Evolutionary conservation across 2,888 invertebrate genomes (phyloP), one percentile per base, ranked within the genome.

Genomic region (Cheilosia variabilis): DNA sequence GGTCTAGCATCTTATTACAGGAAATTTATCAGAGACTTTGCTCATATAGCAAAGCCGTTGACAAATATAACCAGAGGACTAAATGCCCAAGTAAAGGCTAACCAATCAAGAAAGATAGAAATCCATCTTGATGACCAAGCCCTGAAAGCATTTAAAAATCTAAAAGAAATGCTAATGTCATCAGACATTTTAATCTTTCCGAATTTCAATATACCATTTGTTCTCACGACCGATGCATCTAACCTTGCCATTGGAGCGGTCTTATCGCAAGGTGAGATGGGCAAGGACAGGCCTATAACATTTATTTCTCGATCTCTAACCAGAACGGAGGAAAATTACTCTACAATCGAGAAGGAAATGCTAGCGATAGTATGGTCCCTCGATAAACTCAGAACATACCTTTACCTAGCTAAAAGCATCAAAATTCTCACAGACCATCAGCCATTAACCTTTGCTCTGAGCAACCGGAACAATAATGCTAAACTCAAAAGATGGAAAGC

Each of bases 261-360:
- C 41, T 41, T 58, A 41, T 37, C 58, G 22, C 58, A 58, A 37
- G 58, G 58, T 22, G 58, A 58, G 10, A 41, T 58, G 15, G n/a
- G n/a, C 13, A 41, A 58, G 2, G 57, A 55, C 9, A 69, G 45
- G 41, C 45, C 45, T 15, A 69, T 57, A 15, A 55, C 43, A 27
- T 55, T 55, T 27, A 55, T 68, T 13, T 37, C 72, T 5, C 50
- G 66, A 52, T 68, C 76, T 27, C 78, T 88, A 15, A 57, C 31
- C 27, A 37, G 34, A 37, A 27, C 27, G 10, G 57, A 57, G n/a
- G 57, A 57, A 57, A 57, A 57, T 17, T 57, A 57, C 24, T 57
- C 57, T 17, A 27, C 31, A 22, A 58, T 58, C n/a, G 58, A 58
- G 27, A 58, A 58, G 10, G 58, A 58, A 17, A 15, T 58, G 17